phyloP scores from a whole-genome alignment of 2,888 invertebrate genomes.

The Sphinx pinastri region DNA sequence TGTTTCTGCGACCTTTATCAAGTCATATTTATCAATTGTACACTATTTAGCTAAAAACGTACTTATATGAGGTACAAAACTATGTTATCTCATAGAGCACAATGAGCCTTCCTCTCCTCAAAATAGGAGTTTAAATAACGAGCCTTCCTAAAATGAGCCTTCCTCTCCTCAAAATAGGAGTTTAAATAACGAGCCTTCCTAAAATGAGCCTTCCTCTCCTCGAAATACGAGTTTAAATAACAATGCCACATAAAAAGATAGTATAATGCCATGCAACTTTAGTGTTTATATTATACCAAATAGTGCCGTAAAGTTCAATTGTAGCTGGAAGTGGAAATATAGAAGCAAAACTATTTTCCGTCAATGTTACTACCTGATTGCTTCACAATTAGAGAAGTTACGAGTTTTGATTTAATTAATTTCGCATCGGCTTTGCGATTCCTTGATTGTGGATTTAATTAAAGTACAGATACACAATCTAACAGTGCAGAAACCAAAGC shows the following conservation, averaged over 20 bases:
- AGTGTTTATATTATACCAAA: background rate
- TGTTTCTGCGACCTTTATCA: too few species aligned
- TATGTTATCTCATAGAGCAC: too few species aligned
- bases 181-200: background rate
- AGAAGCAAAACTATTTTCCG: constrained; percentile 33
- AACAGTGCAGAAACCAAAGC: background rate
- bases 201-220: too few species aligned
- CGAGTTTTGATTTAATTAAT: constrained; percentile 45
- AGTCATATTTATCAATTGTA: too few species aligned
- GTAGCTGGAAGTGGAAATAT: background rate
- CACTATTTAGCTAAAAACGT: too few species aligned
- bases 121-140: background rate
- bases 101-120: too few species aligned
- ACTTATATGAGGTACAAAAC: too few species aligned
- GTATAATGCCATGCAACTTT: background rate
- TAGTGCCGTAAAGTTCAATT: background rate
- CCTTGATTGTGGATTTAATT: constrained; percentile 30
- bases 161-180: background rate
- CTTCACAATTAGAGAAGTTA: constrained; percentile 39
- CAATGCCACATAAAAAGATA: background rate
- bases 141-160: too few species aligned
- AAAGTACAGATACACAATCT: constrained; percentile 22
- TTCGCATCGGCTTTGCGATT: constrained; percentile 31
- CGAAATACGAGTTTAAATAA: background rate
- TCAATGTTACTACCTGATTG: constrained; percentile 36